Evolutionary conservation across 2,888 invertebrate species (phyloP).

Genomic region (Keiferia lycopersicella): DNA sequence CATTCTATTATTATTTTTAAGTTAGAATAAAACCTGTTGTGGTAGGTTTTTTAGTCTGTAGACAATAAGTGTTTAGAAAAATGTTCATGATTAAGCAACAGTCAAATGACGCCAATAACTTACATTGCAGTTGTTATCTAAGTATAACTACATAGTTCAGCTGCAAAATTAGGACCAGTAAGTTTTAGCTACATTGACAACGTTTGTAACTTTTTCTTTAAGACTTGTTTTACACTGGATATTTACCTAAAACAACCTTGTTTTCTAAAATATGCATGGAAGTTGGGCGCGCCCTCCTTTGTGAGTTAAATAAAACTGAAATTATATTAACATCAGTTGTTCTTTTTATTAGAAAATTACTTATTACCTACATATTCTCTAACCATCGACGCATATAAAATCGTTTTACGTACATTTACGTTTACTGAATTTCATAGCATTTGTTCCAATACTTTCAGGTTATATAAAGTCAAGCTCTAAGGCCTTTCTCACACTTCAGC

Average conservation of each 20-base stretch:
- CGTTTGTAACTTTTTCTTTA: neutral
- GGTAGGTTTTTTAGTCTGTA: neutral
- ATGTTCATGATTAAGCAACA: neutral
- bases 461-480: too few species aligned
- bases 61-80: neutral
- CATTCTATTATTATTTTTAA: slow-evolving; percentile 16
- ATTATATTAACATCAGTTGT: neutral
- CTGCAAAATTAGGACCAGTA: neutral
- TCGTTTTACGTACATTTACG: too few species aligned
- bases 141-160: neutral
- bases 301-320: neutral
- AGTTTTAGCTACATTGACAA: neutral
- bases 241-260: too few species aligned
- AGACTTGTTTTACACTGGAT: too few species aligned
- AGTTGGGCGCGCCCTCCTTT: slow-evolving; percentile 1
- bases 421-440: too few species aligned
- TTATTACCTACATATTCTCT: too few species aligned
- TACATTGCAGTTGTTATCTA: too few species aligned
- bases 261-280: neutral
- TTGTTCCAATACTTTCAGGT: too few species aligned
- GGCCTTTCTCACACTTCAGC: too few species aligned
- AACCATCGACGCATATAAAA: too few species aligned
- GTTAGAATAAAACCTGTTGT: slow-evolving; percentile 22
- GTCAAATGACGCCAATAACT: neutral
- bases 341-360: neutral